phyloP scores from a whole-genome alignment of 2,113 vertebrate species.

The Corydoras sp. region DNA sequence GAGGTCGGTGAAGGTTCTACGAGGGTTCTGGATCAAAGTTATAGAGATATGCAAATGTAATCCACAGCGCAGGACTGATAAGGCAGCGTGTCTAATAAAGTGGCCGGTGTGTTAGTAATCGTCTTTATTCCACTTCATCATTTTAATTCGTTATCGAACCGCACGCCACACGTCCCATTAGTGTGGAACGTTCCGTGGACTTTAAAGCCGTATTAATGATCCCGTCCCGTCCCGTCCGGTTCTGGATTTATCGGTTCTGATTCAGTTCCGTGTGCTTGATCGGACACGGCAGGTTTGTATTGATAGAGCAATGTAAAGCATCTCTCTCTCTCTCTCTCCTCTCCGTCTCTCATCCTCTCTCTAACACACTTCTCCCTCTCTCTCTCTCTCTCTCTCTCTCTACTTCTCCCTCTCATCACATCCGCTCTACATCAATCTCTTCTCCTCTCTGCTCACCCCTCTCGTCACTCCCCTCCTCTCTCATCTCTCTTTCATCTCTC shows the following conservation, averaged over 20 bases:
- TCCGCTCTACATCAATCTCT: no score
- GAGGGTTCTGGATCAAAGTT: no score
- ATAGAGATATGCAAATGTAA: no score
- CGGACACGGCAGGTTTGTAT: not conserved
- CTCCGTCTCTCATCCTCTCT: slow-evolving; percentile 2
- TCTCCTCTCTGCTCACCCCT: not conserved
- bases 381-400: not conserved
- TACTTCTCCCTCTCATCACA: no score
- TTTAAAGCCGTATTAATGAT: not conserved
- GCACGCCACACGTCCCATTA: not conserved
- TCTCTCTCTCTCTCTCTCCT: not conserved
- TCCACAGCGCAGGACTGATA: no score
- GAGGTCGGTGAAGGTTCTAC: no score
- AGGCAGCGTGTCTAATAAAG: no score
- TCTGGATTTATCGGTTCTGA: not conserved
- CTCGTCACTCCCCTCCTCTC: no score
- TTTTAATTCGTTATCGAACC: not conserved
- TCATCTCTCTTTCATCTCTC: no score
- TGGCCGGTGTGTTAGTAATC: not conserved
- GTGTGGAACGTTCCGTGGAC: not conserved
- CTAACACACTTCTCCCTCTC: not conserved
- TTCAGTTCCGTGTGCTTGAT: not conserved
- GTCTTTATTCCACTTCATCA: not conserved
- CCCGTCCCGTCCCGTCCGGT: no score
- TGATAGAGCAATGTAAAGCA: not conserved